A percentile compares a stretch with the other conserved stretches of the same genome.
These are phyloP conservation scores for Lepilemur septentrionalis DNA, from an alignment of 2,797 vertebrate species.

Conservation along the genomic window DNA sequence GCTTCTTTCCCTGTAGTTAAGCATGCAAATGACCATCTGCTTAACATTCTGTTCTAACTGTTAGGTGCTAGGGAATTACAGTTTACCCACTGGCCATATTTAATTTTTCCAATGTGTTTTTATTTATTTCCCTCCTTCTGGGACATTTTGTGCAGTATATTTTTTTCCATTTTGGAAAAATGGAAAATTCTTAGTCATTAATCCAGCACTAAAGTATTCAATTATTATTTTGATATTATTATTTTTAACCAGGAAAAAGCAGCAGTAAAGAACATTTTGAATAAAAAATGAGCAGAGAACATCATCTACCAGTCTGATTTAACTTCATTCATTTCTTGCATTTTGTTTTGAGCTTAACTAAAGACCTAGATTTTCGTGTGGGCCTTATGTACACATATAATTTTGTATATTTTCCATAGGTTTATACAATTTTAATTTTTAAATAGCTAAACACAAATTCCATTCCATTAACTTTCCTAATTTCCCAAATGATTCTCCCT, in stretches of 20 bases:
- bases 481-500: background rate
- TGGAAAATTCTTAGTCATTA: constrained; percentile 63
- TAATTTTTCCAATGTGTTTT: constrained; percentile 69
- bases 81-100: constrained; percentile 41
- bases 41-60: constrained; percentile 43
- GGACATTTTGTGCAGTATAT: background rate
- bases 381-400: background rate
- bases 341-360: constrained; percentile 15
- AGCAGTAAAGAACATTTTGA: constrained; percentile 22
- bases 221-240: constrained; percentile 41
- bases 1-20: background rate
- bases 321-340: background rate
- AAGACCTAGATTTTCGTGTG: background rate
- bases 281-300: background rate
- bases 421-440: background rate
- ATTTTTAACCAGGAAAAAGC: background rate
- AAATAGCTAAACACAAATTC: background rate
- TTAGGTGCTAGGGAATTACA: constrained; percentile 51
- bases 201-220: constrained; percentile 8
- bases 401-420: background rate
- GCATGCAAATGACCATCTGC: constrained; percentile 32
- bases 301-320: background rate
- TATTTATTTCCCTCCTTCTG: constrained; percentile 29
- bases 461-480: background rate
- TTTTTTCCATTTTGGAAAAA: constrained; percentile 37